Percentiles rank a stretch among this genome's conserved stretches.
These are phyloP conservation scores for Cryptoblepharus egeriae DNA, from an alignment of 2,797 vertebrate species.

Conservation along the genomic window DNA sequence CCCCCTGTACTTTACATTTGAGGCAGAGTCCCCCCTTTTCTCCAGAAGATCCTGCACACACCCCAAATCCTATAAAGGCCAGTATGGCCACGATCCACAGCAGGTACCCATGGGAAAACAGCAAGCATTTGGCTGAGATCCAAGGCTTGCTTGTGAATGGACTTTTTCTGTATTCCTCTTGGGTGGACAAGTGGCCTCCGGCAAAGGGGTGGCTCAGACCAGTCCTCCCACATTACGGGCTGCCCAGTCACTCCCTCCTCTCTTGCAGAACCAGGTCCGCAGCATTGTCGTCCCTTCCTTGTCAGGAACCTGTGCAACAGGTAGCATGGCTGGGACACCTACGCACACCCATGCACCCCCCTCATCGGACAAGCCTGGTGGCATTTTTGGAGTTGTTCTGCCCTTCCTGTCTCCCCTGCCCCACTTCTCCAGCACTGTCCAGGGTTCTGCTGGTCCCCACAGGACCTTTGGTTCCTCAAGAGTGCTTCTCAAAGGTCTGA, in stretches of 20 bases:
- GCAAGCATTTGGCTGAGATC: no score
- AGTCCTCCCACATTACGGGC: background rate
- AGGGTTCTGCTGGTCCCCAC: background rate
- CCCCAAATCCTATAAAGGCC: no score
- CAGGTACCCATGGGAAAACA: no score
- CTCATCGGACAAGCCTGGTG: background rate
- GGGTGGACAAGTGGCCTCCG: no score
- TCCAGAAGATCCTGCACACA: no score
- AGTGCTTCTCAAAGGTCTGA: background rate
- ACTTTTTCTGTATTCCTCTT: no score
- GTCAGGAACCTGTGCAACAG: background rate
- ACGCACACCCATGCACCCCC: background rate
- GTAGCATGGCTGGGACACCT: background rate
- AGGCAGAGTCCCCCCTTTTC: no score
- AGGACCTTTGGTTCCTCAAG: background rate
- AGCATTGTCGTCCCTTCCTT: background rate
- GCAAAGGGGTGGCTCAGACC: no score
- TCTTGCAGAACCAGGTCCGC: background rate
- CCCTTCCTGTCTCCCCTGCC: background rate
- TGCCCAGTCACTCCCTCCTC: background rate
- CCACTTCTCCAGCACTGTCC: background rate
- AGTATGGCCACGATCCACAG: no score
- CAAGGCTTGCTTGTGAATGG: no score
- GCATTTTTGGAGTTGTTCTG: conserved; percentile 3
- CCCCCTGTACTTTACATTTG: no score